Evolutionary conservation across 1,140 invertebrate species (phyloP).

Genomic region (Colletes gigas): DNA sequence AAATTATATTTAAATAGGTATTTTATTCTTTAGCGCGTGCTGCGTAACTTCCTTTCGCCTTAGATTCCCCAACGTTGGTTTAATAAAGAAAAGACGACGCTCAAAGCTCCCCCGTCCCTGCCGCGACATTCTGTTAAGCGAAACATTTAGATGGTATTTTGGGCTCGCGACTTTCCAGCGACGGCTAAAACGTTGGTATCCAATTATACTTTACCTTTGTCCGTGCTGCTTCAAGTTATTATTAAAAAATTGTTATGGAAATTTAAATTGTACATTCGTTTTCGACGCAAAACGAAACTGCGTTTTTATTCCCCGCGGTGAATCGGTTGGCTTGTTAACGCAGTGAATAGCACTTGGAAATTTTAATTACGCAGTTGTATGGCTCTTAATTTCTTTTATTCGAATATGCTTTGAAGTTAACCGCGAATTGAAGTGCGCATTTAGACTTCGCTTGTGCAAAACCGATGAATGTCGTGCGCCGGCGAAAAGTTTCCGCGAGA

Average conservation of each 20-base stretch:
- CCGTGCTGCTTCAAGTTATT: no score
- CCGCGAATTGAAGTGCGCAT: background rate
- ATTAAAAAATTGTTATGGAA: no score
- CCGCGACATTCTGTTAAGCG: constrained; percentile 15
- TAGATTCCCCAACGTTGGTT: background rate
- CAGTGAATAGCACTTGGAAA: background rate
- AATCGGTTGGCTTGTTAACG: background rate
- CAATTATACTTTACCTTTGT: no score
- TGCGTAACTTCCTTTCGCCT: background rate
- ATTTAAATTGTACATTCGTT: background rate
- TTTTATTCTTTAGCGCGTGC: background rate
- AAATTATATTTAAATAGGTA: background rate
- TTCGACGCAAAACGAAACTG: background rate
- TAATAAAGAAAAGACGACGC: background rate
- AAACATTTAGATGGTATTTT: background rate
- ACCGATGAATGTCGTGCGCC: background rate
- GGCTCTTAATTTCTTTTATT: constrained; percentile 3
- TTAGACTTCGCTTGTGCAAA: background rate
- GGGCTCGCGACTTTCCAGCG: no score
- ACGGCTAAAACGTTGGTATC: no score
- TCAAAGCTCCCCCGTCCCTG: background rate
- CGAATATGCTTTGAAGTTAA: background rate
- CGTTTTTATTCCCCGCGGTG: background rate
- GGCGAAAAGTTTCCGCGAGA: no score
- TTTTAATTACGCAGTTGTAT: constrained; percentile 21